Evolutionary conservation across 2,797 vertebrate genomes (phyloP), one percentile per base, ranked within the genome.

Genomic region (Hypotaenidia philippensis): DNA sequence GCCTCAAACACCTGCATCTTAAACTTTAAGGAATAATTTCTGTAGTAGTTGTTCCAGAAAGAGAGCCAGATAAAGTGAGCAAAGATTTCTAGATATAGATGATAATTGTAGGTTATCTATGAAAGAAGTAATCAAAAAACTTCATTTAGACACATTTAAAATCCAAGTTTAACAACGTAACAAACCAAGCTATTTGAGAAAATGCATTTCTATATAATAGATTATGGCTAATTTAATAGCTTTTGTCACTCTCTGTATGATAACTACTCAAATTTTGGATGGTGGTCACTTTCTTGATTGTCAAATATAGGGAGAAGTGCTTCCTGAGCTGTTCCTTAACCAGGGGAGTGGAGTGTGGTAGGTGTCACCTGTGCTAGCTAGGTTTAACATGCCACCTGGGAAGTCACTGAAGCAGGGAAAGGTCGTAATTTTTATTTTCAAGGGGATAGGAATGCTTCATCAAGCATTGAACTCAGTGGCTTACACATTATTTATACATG

Each of bases 321-420:
- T 64, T 59, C 14, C 31, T 55, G 53, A 75, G 16, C 10, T 56
- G 4, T 65, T 61, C 83, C 11, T 41, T 72, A 26, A 27, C 7
- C 29, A 19, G 1, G 5, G 1, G 3, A 36, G 5, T 50, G 27
- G 38, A 69, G 3, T 1, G 0, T 49, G 18, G 34, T 61, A 23
- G 9, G 27, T n/a, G 14, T 36, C 34, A 53, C n/a, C 27, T 50
- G 1, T 8, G 26, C 9, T 74, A 70, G 5, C 7, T 40, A n/a
- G 31, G 25, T 56, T 70, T 70, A 57, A 87, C 72, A 70, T 27
- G 26, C 21, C 36, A 23, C 5, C 27, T 77, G 59, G 41, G 50
- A 65, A 61, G 49, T 49, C 31, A 36, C 26, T 34, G 40, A 3
- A 44, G 47, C 3, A 60, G 36, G 3, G 14, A 49, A 77, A 45